These are phyloP conservation scores for Agriopis marginaria DNA, from an alignment of 2,888 invertebrate genomes.

Conservation along the genomic window DNA sequence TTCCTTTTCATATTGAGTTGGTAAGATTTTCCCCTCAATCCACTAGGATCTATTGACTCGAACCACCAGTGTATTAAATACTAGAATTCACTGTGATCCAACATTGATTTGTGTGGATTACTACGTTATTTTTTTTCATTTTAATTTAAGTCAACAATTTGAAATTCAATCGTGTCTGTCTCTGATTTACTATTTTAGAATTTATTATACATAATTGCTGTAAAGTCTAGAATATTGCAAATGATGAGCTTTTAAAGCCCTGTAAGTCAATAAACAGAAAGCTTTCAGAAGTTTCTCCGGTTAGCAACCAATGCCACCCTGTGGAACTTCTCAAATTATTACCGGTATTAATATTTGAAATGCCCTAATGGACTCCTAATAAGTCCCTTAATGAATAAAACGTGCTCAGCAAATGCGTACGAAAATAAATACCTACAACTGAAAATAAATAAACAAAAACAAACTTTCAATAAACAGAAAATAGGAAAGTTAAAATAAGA, in stretches of 20 bases:
- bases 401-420: not conserved
- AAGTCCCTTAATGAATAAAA: conserved; percentile 6
- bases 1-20: no score
- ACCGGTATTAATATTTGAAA: conserved; percentile 21
- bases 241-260: not conserved
- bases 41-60: no score
- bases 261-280: conserved; percentile 7
- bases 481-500: not conserved
- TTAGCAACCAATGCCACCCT: no score
- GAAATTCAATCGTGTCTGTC: no score
- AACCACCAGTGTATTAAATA: no score
- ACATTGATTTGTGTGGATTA: no score
- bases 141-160: no score
- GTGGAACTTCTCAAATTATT: conserved; percentile 1
- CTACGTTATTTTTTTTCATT: no score
- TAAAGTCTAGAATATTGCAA: not conserved
- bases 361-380: conserved; percentile 22
- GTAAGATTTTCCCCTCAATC: no score
- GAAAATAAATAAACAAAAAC: not conserved
- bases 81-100: no score
- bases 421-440: conserved; percentile 3
- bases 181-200: no score
- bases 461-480: not conserved
- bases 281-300: conserved; percentile 9
- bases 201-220: not conserved